Evolutionary conservation across 2,888 invertebrate species (phyloP), one percentile per base, ranked within the genome.

Genomic region (Pseudococcus jackbeardsleyi): DNA sequence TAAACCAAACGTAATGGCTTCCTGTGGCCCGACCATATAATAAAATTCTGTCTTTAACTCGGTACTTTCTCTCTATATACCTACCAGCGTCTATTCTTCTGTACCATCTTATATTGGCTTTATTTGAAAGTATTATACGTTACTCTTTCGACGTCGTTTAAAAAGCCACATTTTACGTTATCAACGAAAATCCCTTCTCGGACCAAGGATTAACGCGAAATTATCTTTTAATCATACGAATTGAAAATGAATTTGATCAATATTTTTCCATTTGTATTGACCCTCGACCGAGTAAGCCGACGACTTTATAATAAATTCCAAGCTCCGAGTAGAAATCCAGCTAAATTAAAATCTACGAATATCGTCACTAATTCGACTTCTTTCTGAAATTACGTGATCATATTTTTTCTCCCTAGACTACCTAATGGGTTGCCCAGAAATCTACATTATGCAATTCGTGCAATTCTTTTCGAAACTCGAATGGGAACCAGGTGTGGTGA

Each of bases 211-310:
- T 85, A 85, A 85, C 85, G 54, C 42, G 54, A 85, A 85, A 85
- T 85, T 85, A 85, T 85, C 85, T 33, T 54, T 59, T 85, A 85
- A 64, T 85, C 85, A 85, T 85, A 26, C 59, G 85, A 85, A 22
- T 59, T 54, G 85, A 85, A 85, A 85, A 85, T 85, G 85, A 85
- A 85, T 85, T 85, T 85, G 26, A 85, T 85, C 85, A 68, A 85
- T 26, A 33, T 79, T 42, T 42, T 79, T 79, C 79, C n/a, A 79
- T 42, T 79, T 79, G 17, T 79, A 26, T 68, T 68, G 68, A 68
- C 8, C 26, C 11, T 4, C 19, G 9, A 59, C 59, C 15, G n/a
- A n/a, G n/a, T n/a, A n/a, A 50, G 12, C 50, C 15, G 7, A 50
- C 50, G 12, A 15, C 50, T 15, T 22, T 64, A 64, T 68, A 68